phyloP scores from a whole-genome alignment of 2,113 vertebrate species.

The Gambusia affinis region DNA sequence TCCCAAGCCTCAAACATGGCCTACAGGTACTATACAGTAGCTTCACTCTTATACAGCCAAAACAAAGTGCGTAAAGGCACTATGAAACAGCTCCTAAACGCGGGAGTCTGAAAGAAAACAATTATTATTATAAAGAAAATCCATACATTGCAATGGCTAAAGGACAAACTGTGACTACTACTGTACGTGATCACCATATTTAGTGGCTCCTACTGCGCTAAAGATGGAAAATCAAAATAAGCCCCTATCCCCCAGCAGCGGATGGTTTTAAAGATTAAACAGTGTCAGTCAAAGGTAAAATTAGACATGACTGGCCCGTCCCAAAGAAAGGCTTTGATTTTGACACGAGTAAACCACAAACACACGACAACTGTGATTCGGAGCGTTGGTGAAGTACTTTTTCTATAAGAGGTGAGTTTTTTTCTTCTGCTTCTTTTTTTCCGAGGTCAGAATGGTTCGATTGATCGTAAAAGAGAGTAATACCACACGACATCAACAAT shows the following conservation, averaged over 20 bases:
- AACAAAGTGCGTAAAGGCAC: conserved; percentile 82
- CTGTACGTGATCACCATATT: conserved; percentile 59
- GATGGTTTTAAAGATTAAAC: conserved; percentile 66
- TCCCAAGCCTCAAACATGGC: conserved; percentile 44
- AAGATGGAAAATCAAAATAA: conserved; percentile 55
- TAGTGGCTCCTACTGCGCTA: conserved; percentile 67
- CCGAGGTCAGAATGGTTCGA: conserved; percentile 59
- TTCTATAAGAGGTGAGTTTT: conserved; percentile 39
- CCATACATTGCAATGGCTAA: conserved; percentile 52
- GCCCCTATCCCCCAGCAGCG: conserved; percentile 71
- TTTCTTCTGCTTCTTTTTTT: neutral
- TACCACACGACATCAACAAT: conserved; percentile 42
- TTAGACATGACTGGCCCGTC: conserved; percentile 20
- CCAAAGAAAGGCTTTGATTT: conserved; percentile 22
- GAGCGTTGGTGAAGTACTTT: conserved; percentile 45
- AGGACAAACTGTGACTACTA: conserved; percentile 53
- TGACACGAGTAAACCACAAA: conserved; percentile 45
- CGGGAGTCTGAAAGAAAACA: conserved; percentile 63
- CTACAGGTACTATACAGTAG: conserved; percentile 70
- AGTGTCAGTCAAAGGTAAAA: conserved; percentile 62
- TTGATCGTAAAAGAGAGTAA: conserved; percentile 42
- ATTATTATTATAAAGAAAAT: conserved; percentile 1
- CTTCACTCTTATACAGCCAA: conserved; percentile 63
- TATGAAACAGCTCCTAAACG: conserved; percentile 75
- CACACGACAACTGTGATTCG: conserved; percentile 24